Base-by-base conservation (phyloP, 2,888 invertebrate genomes). In the Polymixis lichenea region DNA sequence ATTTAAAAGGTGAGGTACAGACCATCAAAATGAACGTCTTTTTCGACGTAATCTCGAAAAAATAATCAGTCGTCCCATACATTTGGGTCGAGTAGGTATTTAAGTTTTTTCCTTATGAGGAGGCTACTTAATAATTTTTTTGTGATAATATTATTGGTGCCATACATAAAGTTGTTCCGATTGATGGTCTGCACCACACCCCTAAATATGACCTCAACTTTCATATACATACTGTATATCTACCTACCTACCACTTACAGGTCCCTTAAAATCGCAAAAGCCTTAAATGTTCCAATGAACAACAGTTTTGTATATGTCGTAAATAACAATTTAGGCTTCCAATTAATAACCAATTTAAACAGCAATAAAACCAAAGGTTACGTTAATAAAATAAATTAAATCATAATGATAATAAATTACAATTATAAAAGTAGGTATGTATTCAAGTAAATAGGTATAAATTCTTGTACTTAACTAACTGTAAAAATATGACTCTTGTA, bases 381-480 rank as follows among this genome's bases (percentile, higher is more conserved):
- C 49, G 25, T 46, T 53, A 81, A 82, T 82, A 82, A 80, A 78
- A 78, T 74, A 32, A 79, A 77, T 85, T 65, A 81, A 86, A 76
- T 73, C 70, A 79, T 87, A 65, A 79, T 73, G 53, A 68, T 72
- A 60, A 78, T 87, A 82, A 86, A 87, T 82, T 83, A 69, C 74
- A 85, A 82, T 85, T 79, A 80, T 60, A 4, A 9, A 56, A 66
- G 46, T 71, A 71, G 73, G 8, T 15, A 19, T n/a, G 15, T 38
- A 19, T 38, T n/a, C n/a, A n/a, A n/a, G 32, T 2, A 15, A 72
- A 25, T 25, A 17, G 46, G 17, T 71, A 51, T 22, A 38, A 0
- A 15, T 28, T 17, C 28, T 28, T 51, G 38, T 49, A 58, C 22
- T 3, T 4, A n/a, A 4, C 4, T 9, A n/a, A 17, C 9, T 28